Evolutionary conservation across 2,888 invertebrate species (phyloP), one percentile per base, ranked within the genome.

Genomic region (Nomada fucata): DNA sequence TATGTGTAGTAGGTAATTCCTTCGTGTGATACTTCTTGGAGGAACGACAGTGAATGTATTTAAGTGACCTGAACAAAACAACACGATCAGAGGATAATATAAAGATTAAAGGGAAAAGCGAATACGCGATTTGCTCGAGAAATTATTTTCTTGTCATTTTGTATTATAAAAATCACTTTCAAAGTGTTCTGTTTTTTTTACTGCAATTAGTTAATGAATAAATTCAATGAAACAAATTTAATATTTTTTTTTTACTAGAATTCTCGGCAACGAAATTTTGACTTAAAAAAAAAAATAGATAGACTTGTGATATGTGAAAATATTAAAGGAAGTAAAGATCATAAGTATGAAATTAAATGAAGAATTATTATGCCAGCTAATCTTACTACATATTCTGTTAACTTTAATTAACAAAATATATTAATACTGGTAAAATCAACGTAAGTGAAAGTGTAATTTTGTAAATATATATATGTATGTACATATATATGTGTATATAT

Each of bases 61-160:
- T 93, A 93, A 93, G 93, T 94, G 92, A 93, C 93, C 93, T 93
- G 93, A 93, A 93, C 93, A 93, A 93, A 93, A 93, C 93, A 93
- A 93, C 93, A 93, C 93, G 90, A 92, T 92, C 89, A 91, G 89
- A 91, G 92, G 92, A 88, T 86, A 88, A 86, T 89, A 86, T 88
- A 88, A 82, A 86, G 86, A 89, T 89, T 88, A 88, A 86, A 84
- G 86, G 85, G 83, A 78, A 53, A 89, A 89, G 89, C 89, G 36
- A 88, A 84, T 82, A 83, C 79, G 82, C 79, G 71, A 78, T 76
- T 87, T 86, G 71, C 50, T 81, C 80, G 68, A 72, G 61, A 71
- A 64, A 84, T 80, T 80, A 80, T 57, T 79, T 73, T 78, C 36
- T 82, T 55, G 65, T 55, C 61, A 63, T 76, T 86, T 52, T 55